phyloP scores from a whole-genome alignment of 2,888 invertebrate genomes.

The Cartodere bifasciata region DNA sequence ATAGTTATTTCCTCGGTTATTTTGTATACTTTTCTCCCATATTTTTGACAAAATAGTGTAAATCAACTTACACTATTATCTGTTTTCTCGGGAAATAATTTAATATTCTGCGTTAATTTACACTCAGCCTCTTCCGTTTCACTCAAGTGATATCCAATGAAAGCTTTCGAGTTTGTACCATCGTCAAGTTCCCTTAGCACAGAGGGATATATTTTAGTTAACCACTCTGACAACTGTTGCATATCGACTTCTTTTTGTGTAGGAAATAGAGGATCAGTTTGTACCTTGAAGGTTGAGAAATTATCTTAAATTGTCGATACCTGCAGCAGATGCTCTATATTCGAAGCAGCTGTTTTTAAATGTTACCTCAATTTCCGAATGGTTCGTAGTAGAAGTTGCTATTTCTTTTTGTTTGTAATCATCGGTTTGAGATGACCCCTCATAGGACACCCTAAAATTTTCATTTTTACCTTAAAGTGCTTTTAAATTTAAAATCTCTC shows the following conservation, averaged over 20 bases:
- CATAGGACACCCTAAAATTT: slow-evolving; percentile 24
- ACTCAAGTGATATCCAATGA: slow-evolving; percentile 23
- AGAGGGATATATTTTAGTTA: slow-evolving; percentile 36
- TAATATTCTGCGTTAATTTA: slow-evolving; percentile 25
- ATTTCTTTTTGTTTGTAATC: slow-evolving; percentile 23
- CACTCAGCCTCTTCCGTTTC: slow-evolving; percentile 20
- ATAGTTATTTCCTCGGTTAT: too few species aligned
- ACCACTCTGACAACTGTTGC: slow-evolving; percentile 35
- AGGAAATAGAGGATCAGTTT: slow-evolving; percentile 29
- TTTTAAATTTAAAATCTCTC: background rate
- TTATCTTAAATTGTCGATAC: slow-evolving; percentile 12
- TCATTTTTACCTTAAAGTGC: too few species aligned
- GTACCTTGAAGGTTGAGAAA: slow-evolving; percentile 24
- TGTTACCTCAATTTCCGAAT: slow-evolving; percentile 23
- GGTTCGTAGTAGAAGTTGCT: slow-evolving; percentile 25
- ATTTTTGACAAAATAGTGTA: too few species aligned
- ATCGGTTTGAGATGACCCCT: slow-evolving; percentile 25
- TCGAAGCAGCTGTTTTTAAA: slow-evolving; percentile 2
- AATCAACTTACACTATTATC: too few species aligned
- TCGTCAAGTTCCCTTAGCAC: slow-evolving; percentile 37
- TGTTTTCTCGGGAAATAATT: slow-evolving; percentile 16
- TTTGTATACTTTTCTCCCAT: too few species aligned
- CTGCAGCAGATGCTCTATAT: background rate
- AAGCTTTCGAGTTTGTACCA: slow-evolving; percentile 26
- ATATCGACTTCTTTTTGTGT: slow-evolving; percentile 29